These are phyloP conservation scores for Smutsia gigantea DNA, from an alignment of 2,797 vertebrate genomes.

Conservation along the genomic window DNA sequence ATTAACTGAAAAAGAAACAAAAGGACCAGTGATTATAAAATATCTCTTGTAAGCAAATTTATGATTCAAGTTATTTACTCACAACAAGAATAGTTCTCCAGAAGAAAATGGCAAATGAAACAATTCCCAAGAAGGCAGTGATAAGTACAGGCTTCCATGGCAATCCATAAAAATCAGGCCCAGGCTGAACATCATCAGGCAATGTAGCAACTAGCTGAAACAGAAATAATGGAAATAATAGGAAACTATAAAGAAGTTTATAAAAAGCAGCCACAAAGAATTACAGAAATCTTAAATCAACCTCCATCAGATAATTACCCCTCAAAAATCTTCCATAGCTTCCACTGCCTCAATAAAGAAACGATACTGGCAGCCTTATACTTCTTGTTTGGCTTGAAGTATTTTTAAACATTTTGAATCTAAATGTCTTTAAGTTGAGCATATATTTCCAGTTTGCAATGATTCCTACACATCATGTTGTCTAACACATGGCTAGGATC, in stretches of 20 bases:
- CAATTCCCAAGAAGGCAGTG: constrained; percentile 90
- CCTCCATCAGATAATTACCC: background rate
- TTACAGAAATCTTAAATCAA: background rate
- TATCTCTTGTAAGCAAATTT: background rate
- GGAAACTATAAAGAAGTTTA: background rate
- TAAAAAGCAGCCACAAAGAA: background rate
- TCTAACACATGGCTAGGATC: background rate
- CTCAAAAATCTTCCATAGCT: background rate
- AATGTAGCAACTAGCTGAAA: constrained; percentile 91
- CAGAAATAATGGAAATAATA: constrained; percentile 26
- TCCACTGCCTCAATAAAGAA: background rate
- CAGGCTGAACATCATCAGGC: constrained; percentile 94
- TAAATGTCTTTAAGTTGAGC: background rate
- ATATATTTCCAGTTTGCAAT: background rate
- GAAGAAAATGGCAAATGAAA: constrained; percentile 91
- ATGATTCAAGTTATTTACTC: constrained; percentile 81
- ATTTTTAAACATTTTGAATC: background rate
- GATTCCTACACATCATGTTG: background rate
- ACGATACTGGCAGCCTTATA: background rate
- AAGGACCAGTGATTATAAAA: background rate
- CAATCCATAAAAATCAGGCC: constrained; percentile 93
- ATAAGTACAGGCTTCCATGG: constrained; percentile 93
- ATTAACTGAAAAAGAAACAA: background rate
- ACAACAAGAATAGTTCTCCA: constrained; percentile 96
- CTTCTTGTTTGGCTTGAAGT: background rate